Base-by-base conservation (phyloP, 1,140 invertebrate species). In the Heliconius melpomene region DNA sequence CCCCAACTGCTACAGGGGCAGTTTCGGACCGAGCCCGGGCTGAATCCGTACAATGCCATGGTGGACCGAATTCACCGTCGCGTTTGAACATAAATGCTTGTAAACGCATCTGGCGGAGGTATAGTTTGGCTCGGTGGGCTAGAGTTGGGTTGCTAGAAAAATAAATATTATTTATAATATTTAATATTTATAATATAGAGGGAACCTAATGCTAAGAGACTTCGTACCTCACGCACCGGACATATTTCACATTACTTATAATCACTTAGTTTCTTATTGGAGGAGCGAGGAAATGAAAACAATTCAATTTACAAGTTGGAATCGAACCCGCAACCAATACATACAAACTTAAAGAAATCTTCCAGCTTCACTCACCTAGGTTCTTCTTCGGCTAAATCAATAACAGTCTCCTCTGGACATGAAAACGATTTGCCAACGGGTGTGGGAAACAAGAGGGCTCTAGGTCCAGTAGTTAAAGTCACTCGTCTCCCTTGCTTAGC, bases 1-100 rank as follows among this genome's bases (percentile, higher is more conserved):
- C 97, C 7, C 98, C 98, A 1, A 98, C 98, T 3, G 98, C 97
- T 5, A 98, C 95, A 0, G 98, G 98, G 1, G 98, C 97, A 0
- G 97, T 97, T 89, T 98, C 98, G 85, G 98, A 97, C n/a, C 96
- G 91, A 75, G 88, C 83, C 6, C 90, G 78, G 2, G 94, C 94
- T 0, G 94, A 94, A 54, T 95, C 94, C 2, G 95, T 94, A 86
- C 95, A 96, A 76, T 95, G 94, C 89, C 95, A 96, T 2, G 95
- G 91, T 0, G 95, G 95, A 0, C 95, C 95, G 88, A 95, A 96
- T 74, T 95, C 95, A 5, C 95, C 95, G 40, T 91, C 94, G 1
- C 95, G 94, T 85, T 95, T 95, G 87, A 95, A 96, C 95, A 96
- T 96, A 83, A 96, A 96, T 52, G 95, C 95, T 82, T 96, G 95